Conservation (phyloP, 2,888 invertebrate genomes). For the Beris morrisii region DNA sequence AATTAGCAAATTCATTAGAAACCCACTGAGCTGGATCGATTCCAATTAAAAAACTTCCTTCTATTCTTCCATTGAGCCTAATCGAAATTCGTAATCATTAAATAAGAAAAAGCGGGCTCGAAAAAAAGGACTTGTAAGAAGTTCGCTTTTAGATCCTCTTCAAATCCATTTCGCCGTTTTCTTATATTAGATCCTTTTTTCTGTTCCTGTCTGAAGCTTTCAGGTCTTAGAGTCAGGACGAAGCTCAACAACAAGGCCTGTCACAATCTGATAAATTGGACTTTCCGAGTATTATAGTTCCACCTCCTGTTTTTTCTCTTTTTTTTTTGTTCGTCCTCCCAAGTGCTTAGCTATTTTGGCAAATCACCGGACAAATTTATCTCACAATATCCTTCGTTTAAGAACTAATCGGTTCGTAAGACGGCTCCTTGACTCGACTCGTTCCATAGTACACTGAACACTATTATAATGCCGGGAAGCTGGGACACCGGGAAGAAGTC, state of each 20-base stretch:
- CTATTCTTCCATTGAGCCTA: conserved; percentile 35
- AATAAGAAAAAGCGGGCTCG: conserved; percentile 37
- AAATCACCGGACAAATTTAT: conserved; percentile 43
- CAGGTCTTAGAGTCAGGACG: neutral
- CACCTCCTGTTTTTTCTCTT: conserved; percentile 20
- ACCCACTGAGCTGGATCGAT: conserved; percentile 40
- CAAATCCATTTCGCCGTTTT: conserved; percentile 22
- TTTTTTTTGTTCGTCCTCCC: conserved; percentile 14
- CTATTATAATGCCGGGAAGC: conserved; percentile 32
- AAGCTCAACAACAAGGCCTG: conserved; percentile 25
- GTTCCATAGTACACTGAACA: conserved; percentile 29
- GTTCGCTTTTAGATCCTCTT: conserved; percentile 22
- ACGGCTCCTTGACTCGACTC: conserved; percentile 33
- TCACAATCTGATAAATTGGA: conserved; percentile 41
- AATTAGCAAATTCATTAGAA: conserved; percentile 43
- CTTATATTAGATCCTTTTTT: conserved; percentile 9
- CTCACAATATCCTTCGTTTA: conserved; percentile 42
- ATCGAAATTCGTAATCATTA: conserved; percentile 41
- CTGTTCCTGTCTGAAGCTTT: neutral
- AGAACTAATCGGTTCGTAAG: conserved; percentile 41
- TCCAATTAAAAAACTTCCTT: conserved; percentile 40
- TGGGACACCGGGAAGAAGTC: conserved; percentile 17
- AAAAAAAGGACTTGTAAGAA: conserved; percentile 19
- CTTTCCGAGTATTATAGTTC: conserved; percentile 14
- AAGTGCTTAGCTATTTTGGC: conserved; percentile 37